A percentile compares a stretch with the other conserved stretches of the same genome.
phyloP scores from a whole-genome alignment of 2,888 invertebrate species.

The Temnothorax unifasciatus region DNA sequence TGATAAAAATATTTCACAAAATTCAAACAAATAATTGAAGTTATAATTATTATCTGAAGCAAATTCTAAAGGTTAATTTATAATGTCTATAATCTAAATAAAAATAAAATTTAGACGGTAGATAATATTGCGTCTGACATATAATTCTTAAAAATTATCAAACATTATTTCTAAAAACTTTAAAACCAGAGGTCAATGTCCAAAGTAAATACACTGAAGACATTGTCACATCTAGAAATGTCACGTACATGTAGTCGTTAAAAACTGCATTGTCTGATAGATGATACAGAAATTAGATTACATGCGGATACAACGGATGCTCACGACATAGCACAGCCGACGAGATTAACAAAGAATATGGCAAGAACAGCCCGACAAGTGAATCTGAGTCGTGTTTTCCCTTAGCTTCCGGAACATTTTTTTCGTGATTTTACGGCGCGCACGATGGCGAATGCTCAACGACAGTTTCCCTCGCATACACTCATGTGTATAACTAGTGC shows the following conservation, averaged over 20 bases:
- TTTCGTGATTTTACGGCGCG: constrained; percentile 26
- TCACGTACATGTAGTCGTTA: constrained; percentile 8
- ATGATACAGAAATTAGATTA: constrained; percentile 17
- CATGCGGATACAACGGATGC: constrained; percentile 8
- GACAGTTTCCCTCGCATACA: constrained; percentile 15
- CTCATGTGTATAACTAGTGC: neutral
- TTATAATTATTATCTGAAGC: neutral
- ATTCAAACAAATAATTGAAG: neutral
- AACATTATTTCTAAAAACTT: neutral
- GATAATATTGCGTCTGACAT: neutral
- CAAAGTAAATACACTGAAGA: neutral
- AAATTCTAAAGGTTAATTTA: neutral
- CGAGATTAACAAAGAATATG: constrained; percentile 40
- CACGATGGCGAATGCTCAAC: neutral
- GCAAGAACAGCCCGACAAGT: constrained; percentile 16
- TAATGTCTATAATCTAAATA: neutral
- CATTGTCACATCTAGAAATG: neutral
- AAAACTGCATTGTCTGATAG: constrained; percentile 29
- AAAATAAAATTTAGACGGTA: neutral
- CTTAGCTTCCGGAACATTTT: neutral
- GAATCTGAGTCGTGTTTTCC: constrained; percentile 26
- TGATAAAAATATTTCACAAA: neutral
- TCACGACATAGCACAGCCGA: constrained; percentile 14
- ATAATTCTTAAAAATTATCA: neutral
- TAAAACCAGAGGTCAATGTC: neutral